Evolutionary conservation across 2,888 invertebrate genomes (phyloP), one percentile per base, ranked within the genome.

Genomic region (Athripsodes cinereus): DNA sequence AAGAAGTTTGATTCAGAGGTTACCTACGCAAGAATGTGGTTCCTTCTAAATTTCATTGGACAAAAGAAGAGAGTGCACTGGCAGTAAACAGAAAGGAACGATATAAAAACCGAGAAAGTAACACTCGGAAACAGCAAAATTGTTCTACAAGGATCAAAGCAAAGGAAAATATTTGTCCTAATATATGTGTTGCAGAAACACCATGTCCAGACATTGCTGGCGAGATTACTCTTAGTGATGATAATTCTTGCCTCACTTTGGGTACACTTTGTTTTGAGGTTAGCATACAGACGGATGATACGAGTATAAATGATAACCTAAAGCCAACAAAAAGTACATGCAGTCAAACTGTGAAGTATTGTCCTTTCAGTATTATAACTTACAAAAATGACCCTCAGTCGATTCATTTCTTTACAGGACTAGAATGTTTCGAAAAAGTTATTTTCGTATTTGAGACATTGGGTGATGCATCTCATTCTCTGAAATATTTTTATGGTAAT

Each of bases 391-490:
- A n/a, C n/a, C n/a, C n/a, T n/a, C n/a, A n/a, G n/a, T n/a, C n/a
- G n/a, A n/a, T n/a, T n/a, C n/a, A n/a, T n/a, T n/a, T n/a, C n/a
- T n/a, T n/a, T n/a, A n/a, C n/a, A n/a, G n/a, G n/a, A n/a, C n/a
- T n/a, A n/a, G n/a, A n/a, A n/a, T n/a, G n/a, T n/a, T n/a, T n/a
- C n/a, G n/a, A n/a, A n/a, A n/a, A n/a, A n/a, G n/a, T n/a, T n/a
- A n/a, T n/a, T n/a, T 51, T 26, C 26, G 51, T 51, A 10, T 51
- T 51, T 51, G 22, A 51, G 18, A n/a, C 51, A 13, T 51, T 22
- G 51, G 31, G 18, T 8, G 26, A 51, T 46, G 51, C 51, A 16
- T 51, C 51, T 22, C 26, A 22, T n/a, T n/a, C n/a, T n/a, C n/a
- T n/a, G n/a, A n/a, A n/a, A n/a, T n/a, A n/a, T n/a, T n/a, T n/a